Percentiles rank a stretch among this genome's conserved stretches.
Evolutionary conservation across 2,797 vertebrate genomes (phyloP).

Genomic region (Dromococcyx pavoninus): DNA sequence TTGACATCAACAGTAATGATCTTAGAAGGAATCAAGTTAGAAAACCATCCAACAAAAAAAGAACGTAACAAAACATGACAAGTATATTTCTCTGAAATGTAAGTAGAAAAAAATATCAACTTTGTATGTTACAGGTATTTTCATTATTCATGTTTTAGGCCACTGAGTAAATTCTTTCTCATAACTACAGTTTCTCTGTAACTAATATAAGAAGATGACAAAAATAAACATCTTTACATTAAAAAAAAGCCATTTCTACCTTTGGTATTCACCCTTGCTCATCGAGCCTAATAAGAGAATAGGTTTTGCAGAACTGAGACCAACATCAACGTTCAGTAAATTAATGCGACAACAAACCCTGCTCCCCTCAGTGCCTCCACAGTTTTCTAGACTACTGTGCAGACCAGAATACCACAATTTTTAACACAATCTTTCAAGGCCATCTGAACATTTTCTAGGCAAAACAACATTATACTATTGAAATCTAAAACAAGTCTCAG

Average conservation of each 20-base stretch:
- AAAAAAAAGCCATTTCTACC: conserved; percentile 34
- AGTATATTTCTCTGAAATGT: conserved; percentile 59
- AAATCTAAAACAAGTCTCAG: neutral
- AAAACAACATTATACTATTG: neutral
- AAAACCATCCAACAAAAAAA: conserved; percentile 67
- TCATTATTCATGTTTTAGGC: conserved; percentile 60
- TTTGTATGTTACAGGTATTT: conserved; percentile 50
- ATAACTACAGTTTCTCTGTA: conserved; percentile 10
- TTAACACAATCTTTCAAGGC: neutral
- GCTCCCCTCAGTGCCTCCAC: conserved; percentile 19
- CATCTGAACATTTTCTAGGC: neutral
- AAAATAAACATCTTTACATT: conserved; percentile 29
- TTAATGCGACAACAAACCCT: neutral
- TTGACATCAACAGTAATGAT: conserved; percentile 66
- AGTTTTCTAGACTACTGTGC: neutral
- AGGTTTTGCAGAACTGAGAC: conserved; percentile 34
- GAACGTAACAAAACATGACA: conserved; percentile 64
- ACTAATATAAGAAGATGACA: conserved; percentile 31
- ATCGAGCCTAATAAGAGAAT: neutral
- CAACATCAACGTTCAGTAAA: neutral
- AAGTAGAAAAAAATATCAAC: conserved; percentile 66
- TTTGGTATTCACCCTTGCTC: neutral
- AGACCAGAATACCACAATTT: neutral
- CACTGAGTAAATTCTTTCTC: conserved; percentile 40
- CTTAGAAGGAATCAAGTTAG: conserved; percentile 64